Evolutionary conservation across 2,113 vertebrate species (phyloP), one percentile per base, ranked within the genome.

Genomic region (Echinops telfairi): DNA sequence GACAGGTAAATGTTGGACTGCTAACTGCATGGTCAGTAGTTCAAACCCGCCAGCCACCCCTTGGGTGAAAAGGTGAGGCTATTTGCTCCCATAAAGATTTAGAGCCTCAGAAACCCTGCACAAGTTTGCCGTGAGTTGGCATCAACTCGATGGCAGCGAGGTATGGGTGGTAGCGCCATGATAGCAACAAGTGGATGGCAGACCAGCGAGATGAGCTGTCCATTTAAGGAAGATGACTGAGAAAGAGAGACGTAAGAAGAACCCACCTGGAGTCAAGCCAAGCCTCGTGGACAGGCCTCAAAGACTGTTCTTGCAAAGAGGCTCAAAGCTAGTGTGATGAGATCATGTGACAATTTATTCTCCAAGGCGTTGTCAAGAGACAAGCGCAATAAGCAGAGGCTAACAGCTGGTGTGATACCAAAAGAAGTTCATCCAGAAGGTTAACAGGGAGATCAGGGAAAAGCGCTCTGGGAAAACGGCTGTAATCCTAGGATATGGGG

Each of bases 161-260:
- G 47, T 53, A 53, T 53, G 47, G 12, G 47, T 53, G 12, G 12
- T 53, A 53, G 47, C 10, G 5, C 60, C 19, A 62, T 62, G 3
- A 62, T 19, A 62, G 19, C 19, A 22, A 75, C 29, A 75, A 75
- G 81, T 89, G 43, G 83, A 70, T 4, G 47, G 6, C 22, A 73
- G 43, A 38, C 78, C 43, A 84, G 47, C 38, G 77, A 31, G 27
- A 70, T 8, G 16, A 79, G 22, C 15, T 71, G 47, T 53, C 86
- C 38, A 9, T 86, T 94, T 70, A 68, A 80, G 47, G 47, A n/a
- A 89, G 33, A n/a, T 66, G 82, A 60, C 36, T 66, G 31, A 89
- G 57, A 85, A 89, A 31, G 70, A 83, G 43, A 58, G 2, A 73
- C 15, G 4, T 12, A 58, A 76, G 57, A 73, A 89, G 64, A 75